phyloP scores from a whole-genome alignment of 2,888 invertebrate species.

The Campoplex nolae region DNA sequence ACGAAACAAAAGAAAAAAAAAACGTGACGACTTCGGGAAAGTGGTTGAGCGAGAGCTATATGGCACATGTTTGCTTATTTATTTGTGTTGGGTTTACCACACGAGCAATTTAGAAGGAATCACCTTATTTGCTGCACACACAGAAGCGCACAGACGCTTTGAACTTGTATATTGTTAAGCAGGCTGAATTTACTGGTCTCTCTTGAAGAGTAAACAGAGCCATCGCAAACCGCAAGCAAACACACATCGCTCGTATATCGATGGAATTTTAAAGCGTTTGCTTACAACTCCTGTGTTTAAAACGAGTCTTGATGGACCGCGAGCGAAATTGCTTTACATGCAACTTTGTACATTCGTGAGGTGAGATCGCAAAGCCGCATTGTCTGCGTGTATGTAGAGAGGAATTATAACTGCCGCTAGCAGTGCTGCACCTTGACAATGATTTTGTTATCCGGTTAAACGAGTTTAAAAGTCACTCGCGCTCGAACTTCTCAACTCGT shows the following conservation, averaged over 20 bases:
- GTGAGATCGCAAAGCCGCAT: neutral
- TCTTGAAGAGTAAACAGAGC: neutral
- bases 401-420: neutral
- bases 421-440: conserved; percentile 60
- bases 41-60: conserved; percentile 46
- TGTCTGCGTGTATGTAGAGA: neutral
- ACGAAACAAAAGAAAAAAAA: too few species aligned
- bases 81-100: neutral
- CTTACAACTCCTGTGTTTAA: neutral
- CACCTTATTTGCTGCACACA: neutral
- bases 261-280: neutral
- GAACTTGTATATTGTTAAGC: neutral
- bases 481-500: neutral
- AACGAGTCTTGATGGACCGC: conserved; percentile 19
- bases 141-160: neutral
- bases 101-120: conserved; percentile 4
- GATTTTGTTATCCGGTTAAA: conserved; percentile 59
- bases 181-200: neutral
- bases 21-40: conserved; percentile 47
- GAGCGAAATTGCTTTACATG: conserved; percentile 28
- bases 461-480: conserved; percentile 53
- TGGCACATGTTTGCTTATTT: conserved; percentile 4
- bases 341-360: neutral
- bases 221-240: neutral
- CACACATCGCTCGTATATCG: neutral